A percentile compares a stretch with the other conserved stretches of the same genome.
Evolutionary conservation across 2,888 invertebrate species (phyloP).

Genomic region (Hirtodrosophila confusa): DNA sequence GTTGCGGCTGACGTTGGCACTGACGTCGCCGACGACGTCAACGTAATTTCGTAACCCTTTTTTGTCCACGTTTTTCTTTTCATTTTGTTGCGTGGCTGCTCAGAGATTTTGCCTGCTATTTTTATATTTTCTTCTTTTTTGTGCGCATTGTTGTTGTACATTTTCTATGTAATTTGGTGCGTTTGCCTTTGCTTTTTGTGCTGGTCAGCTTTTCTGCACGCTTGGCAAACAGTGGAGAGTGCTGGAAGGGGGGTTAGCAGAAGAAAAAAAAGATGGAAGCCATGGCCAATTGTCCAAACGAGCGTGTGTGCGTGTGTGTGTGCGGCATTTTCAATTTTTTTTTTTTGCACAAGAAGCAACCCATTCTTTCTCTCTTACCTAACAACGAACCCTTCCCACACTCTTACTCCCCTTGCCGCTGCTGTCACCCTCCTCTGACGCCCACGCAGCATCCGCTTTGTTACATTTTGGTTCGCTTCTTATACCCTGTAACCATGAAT

Average conservation of each 20-base stretch:
- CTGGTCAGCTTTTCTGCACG: slow-evolving; percentile 78
- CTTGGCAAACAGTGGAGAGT: slow-evolving; percentile 54
- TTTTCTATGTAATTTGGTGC: slow-evolving; percentile 76
- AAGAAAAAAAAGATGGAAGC: slow-evolving; percentile 32
- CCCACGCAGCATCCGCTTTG: slow-evolving; percentile 50
- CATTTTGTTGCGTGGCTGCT: slow-evolving; percentile 26
- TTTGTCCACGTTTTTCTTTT: slow-evolving; percentile 23
- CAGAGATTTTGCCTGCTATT: slow-evolving; percentile 59
- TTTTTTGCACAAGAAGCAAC: slow-evolving; percentile 46
- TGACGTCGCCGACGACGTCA: slow-evolving; percentile 26
- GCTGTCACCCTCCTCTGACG: slow-evolving; percentile 8
- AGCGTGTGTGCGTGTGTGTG: slow-evolving; percentile 34
- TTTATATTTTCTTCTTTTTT: slow-evolving; percentile 47
- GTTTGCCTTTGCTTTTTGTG: slow-evolving; percentile 70
- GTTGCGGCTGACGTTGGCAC: slow-evolving; percentile 23
- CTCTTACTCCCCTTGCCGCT: not conserved
- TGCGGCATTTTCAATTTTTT: slow-evolving; percentile 51
- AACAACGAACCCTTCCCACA: slow-evolving; percentile 24
- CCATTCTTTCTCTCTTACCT: slow-evolving; percentile 53
- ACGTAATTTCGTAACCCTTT: slow-evolving; percentile 16
- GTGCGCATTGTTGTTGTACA: slow-evolving; percentile 50
- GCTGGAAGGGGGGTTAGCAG: slow-evolving; percentile 13
- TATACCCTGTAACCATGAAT: slow-evolving; percentile 38
- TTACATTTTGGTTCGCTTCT: slow-evolving; percentile 40
- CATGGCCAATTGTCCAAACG: slow-evolving; percentile 68